phyloP scores from a whole-genome alignment of 2,113 vertebrate genomes.

The Lepisosteus osseus region DNA sequence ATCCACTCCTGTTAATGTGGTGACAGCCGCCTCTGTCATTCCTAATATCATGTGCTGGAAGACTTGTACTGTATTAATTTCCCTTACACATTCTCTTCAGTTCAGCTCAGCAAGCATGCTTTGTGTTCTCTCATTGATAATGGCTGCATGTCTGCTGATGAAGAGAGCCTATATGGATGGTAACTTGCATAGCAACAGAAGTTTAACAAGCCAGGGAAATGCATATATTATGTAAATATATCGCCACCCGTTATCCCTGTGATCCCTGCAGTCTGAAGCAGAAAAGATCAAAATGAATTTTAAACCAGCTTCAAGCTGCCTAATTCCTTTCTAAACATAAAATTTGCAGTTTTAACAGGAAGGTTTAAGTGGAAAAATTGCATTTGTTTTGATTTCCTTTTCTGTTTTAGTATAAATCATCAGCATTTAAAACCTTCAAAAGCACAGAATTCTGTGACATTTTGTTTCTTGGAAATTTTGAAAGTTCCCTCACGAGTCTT shows the following conservation, averaged over 20 bases:
- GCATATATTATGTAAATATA: conserved; percentile 28
- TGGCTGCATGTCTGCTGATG: background rate
- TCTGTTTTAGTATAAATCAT: too few species aligned
- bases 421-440: too few species aligned
- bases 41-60: background rate
- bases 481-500: too few species aligned
- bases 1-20: too few species aligned
- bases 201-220: conserved; percentile 23
- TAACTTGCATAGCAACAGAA: conserved; percentile 21
- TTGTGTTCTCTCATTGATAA: conserved; percentile 19
- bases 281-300: conserved; percentile 10
- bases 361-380: background rate
- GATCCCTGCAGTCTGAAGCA: conserved; percentile 6
- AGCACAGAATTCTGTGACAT: too few species aligned
- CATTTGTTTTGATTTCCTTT: background rate
- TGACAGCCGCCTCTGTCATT: background rate
- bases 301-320: background rate
- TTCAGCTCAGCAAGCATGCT: background rate
- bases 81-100: background rate
- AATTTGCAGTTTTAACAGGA: background rate
- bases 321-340: conserved; percentile 6
- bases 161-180: conserved; percentile 6
- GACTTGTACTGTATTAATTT: too few species aligned
- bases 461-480: too few species aligned
- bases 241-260: conserved; percentile 12